Evolutionary conservation across 2,888 invertebrate species (phyloP), one percentile per base, ranked within the genome.

Genomic region (Drosophila atripex): DNA sequence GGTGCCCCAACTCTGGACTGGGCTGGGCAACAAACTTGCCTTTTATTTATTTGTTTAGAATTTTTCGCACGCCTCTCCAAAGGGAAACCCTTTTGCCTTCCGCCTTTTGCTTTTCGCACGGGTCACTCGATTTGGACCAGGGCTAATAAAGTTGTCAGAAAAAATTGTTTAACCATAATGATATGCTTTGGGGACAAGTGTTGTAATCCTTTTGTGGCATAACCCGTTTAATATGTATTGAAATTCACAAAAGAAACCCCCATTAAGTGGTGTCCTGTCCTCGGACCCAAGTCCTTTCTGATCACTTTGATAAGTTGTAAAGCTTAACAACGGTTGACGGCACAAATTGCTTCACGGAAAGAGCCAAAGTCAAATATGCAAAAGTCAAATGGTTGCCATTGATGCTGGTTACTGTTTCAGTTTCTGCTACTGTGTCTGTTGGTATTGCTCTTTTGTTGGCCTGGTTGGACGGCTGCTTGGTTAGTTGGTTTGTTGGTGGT

Each of bases 121-220:
- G 80, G 68, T 77, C 76, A 77, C 64, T 75, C 76, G 68, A 57
- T 66, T 71, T 55, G 75, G 73, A 50, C 70, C 71, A 76, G 76
- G 88, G 74, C 88, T 84, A 85, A 86, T 88, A 85, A 85, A 85
- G 84, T 80, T 85, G 84, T 85, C 87, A 76, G 45, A 39, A 84
- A 84, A 88, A 85, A 84, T 80, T 86, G 87, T 84, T 86, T 86
- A 78, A 82, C 87, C 87, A 88, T 88, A 85, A 85, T 85, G 88
- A 88, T 88, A 85, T 85, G 85, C 85, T 86, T 76, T 70, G 75
- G 64, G 59, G 69, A 73, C 75, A 79, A 83, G 88, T 83, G 86
- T 83, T 86, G 86, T 88, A 88, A 83, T 82, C 88, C 82, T 76
- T 83, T 83, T 86, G 88, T 80, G 80, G 84, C 82, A 88, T 82